Base-by-base conservation (phyloP, 53 echinoderm and acorn worm genomes). In the Apostichopus leukothele region DNA sequence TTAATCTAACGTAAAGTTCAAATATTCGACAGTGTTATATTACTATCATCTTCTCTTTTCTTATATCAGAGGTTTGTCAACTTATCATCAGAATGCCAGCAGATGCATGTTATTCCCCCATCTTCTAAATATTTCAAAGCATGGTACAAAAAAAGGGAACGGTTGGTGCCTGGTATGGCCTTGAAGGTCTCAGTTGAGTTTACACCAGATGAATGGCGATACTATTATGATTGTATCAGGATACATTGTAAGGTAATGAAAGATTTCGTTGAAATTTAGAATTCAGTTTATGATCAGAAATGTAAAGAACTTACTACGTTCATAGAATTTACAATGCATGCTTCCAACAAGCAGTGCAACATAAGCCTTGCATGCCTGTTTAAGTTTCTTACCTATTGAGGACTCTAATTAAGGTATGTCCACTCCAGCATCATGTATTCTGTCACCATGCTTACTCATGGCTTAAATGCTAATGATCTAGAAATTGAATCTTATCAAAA, bases 181-280 rank as follows among this genome's bases (percentile, higher is more conserved):
- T 90, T 97, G 80, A 94, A 97, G 25, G 93, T 95, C 4, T 90
- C 92, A n/a, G 92, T 97, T 20, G 97, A 97, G 91, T 97, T 97
- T 75, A 86, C 89, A 74, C 97, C 97, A 14, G 95, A 97, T 75
- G 97, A 97, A 23, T 97, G 97, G 97, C 76, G 97, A 14, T 97
- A 97, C 86, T 97, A 91, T 90, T 97, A 97, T 88, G 97, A 97
- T 83, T 97, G 97, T 75, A 95, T 97, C 75, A 83, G 97, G 88
- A 92, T 97, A 86, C 97, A 97, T 51, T 92, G 97, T 86, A 92
- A 97, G 93, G 96, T 96, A 85, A 79, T 18, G 6, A 6, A 9
- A 76, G 5, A 19, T 76, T 57, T 57, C 0, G 39, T 39, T 39
- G 39, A 39, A 39, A 39, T 39, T 39, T 39, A 39, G 39, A 39